Conservation (phyloP, 2,797 vertebrate species). For the Centropyge bicolor region DNA sequence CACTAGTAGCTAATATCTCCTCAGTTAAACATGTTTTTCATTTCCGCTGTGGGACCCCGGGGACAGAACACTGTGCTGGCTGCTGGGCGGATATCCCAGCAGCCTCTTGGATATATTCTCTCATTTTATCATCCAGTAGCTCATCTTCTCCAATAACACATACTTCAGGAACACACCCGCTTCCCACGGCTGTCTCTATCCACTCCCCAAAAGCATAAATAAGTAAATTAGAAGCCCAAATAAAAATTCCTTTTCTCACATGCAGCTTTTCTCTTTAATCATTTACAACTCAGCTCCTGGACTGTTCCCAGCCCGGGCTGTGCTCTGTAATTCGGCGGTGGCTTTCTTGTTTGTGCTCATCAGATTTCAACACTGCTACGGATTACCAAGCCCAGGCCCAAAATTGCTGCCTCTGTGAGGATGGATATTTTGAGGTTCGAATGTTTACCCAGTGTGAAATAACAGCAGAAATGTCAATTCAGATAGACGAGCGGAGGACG, state of each 20-base stretch:
- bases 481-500: conserved; percentile 39
- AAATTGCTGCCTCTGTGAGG: conserved; percentile 64
- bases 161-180: neutral
- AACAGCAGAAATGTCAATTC: conserved; percentile 44
- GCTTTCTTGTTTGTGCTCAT: conserved; percentile 74
- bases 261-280: conserved; percentile 65
- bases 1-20: conserved; percentile 66
- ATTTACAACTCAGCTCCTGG: conserved; percentile 65
- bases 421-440: conserved; percentile 62
- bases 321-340: conserved; percentile 69
- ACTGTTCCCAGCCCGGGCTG: conserved; percentile 46
- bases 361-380: conserved; percentile 64
- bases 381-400: conserved; percentile 54
- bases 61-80: conserved; percentile 59
- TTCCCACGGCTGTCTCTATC: conserved; percentile 13
- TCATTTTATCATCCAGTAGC: conserved; percentile 44
- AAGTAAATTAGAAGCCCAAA: conserved; percentile 54
- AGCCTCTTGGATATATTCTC: conserved; percentile 43
- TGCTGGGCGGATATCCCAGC: conserved; percentile 62
- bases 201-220: conserved; percentile 36
- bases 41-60: conserved; percentile 74
- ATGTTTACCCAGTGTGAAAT: conserved; percentile 62
- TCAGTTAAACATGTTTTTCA: conserved; percentile 81
- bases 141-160: conserved; percentile 44
- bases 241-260: conserved; percentile 49